Evolutionary conservation across 1,140 invertebrate genomes (phyloP).

Genomic region (Antheraea pernyi): DNA sequence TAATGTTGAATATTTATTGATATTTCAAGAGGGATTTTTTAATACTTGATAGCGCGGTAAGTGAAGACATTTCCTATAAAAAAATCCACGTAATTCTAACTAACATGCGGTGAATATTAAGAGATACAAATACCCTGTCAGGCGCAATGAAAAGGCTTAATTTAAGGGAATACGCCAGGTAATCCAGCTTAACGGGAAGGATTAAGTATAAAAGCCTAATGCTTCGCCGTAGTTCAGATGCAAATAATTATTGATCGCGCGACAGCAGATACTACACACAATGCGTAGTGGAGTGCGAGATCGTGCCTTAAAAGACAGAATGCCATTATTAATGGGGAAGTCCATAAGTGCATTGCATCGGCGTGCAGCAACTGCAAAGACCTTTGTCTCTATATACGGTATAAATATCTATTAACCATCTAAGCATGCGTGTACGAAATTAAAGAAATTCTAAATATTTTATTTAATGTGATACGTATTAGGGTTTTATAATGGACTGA

Average conservation of each 20-base stretch:
- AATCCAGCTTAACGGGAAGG: conserved; percentile 68
- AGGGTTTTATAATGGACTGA: too few relatives aligned
- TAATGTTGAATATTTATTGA: too few relatives aligned
- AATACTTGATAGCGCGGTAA: too few relatives aligned
- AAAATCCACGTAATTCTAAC: conserved; percentile 29
- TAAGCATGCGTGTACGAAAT: conserved; percentile 15
- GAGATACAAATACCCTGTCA: conserved; percentile 50
- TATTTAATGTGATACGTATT: not conserved
- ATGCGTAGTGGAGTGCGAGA: conserved; percentile 13
- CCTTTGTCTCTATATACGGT: conserved; percentile 34
- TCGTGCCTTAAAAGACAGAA: conserved; percentile 50
- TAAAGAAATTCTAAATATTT: not conserved
- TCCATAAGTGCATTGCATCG: conserved; percentile 40
- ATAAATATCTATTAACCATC: conserved; percentile 33
- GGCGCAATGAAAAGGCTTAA: conserved; percentile 54
- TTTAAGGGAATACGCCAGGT: conserved; percentile 51
- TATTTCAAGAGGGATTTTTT: too few relatives aligned
- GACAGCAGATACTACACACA: conserved; percentile 38
- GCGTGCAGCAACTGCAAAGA: conserved; percentile 38
- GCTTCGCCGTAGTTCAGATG: conserved; percentile 62
- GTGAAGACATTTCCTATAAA: too few relatives aligned
- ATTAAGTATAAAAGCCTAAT: conserved; percentile 66
- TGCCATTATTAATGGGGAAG: conserved; percentile 48
- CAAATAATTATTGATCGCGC: conserved; percentile 68
- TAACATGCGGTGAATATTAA: conserved; percentile 49